Base-by-base conservation (phyloP, 2,113 vertebrate species). In the Dasypus novemcinctus region DNA sequence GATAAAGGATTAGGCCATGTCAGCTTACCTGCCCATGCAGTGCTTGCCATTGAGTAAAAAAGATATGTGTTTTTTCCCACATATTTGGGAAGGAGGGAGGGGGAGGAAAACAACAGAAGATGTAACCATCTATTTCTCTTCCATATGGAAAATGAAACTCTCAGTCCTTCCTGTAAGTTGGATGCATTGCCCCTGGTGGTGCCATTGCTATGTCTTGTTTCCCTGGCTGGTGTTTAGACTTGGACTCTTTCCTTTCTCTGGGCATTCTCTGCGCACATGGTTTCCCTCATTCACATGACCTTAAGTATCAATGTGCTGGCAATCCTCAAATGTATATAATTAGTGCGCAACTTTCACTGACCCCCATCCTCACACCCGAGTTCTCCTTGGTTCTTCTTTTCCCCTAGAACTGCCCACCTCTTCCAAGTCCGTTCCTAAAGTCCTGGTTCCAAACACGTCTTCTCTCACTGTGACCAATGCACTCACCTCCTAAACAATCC, bases 1-100 rank as follows among this genome's bases (percentile, higher is more conserved):
- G 91, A 78, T 49, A 88, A 72, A 87, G 52, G 17, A 9, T 4
- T 54, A n/a, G 78, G 52, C 6, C 61, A 92, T 75, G 64, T 71
- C 81, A 90, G 11, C 31, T 43, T 17, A 61, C 21, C 57, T 23
- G 0, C 75, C 92, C 85, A 75, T 93, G 64, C 54, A 9, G 87
- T 57, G 78, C 84, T 96, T 89, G 14, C 94, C 87, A n/a, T 87
- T 0, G 54, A 83, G n/a, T 41, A 43, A 1, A 83, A 92, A 82
- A 93, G 54, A 33, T 78, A 8, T 90, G 41, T 59, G n/a, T 88
- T 91, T 68, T 17, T 86, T 94, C 96, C 83, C 86, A 82, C 72
- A 66, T 66, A 52, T 78, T 64, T 85, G n/a, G 76, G 81, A 85
- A 87, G 6, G 21, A 85, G 33, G 52, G 54, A 76, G 92, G 72